A percentile compares a stretch with the other conserved stretches of the same genome.
phyloP scores from a whole-genome alignment of 2,113 vertebrate genomes.

The Proterorhinus semilunaris region DNA sequence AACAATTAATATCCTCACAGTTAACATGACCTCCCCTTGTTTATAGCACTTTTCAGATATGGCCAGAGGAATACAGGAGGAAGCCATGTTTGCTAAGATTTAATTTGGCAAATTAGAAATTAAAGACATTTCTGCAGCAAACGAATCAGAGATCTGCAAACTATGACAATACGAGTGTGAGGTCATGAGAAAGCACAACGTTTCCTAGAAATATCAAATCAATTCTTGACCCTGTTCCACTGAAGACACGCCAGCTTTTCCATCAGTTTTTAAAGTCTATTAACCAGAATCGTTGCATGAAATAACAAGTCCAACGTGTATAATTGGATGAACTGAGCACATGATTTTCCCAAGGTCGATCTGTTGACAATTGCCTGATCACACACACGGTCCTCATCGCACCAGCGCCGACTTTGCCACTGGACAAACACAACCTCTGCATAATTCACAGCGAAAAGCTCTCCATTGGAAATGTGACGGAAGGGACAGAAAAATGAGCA shows the following conservation, averaged over 20 bases:
- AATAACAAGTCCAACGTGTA: not conserved
- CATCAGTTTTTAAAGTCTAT: not conserved
- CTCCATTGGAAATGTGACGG: too few relatives aligned
- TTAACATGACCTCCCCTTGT: too few relatives aligned
- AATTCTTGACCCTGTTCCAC: too few relatives aligned
- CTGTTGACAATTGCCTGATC: not conserved
- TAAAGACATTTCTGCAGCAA: not conserved
- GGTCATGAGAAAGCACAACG: too few relatives aligned
- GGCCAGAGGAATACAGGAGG: conserved; percentile 13
- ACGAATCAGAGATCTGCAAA: not conserved
- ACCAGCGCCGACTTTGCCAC: not conserved
- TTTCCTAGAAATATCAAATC: too few relatives aligned
- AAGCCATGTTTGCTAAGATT: not conserved
- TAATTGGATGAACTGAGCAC: not conserved
- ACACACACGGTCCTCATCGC: not conserved
- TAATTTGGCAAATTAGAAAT: not conserved
- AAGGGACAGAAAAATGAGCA: too few relatives aligned
- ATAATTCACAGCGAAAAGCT: not conserved
- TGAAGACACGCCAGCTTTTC: too few relatives aligned
- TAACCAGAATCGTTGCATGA: not conserved
- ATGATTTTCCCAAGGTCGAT: not conserved
- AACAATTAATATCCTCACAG: too few relatives aligned
- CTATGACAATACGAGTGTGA: too few relatives aligned
- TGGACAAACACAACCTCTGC: not conserved
- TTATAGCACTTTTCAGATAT: conserved; percentile 9